Evolutionary conservation across 2,113 vertebrate species (phyloP).

Genomic region (Neotragus moschatus): DNA sequence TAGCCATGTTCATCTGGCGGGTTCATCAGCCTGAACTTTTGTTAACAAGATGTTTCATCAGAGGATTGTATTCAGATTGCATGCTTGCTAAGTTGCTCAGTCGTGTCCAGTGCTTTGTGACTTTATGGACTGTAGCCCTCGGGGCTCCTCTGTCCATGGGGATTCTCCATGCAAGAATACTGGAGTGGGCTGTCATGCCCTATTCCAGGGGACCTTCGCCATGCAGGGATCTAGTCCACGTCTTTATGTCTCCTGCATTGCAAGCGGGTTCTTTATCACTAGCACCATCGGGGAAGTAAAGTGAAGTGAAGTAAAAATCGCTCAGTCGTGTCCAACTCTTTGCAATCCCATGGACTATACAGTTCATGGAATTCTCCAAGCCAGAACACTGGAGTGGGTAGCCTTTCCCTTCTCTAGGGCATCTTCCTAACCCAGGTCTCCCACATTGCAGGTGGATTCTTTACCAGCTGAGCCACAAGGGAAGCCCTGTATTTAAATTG

Average conservation of each 20-base stretch:
- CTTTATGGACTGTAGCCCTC: not conserved
- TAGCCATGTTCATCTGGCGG: accelerated
- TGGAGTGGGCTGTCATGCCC: not conserved
- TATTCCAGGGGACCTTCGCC: not conserved
- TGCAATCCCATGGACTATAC: not conserved
- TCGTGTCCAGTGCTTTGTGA: not conserved
- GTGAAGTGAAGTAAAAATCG: not conserved
- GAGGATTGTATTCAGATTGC: not conserved
- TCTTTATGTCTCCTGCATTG: not conserved
- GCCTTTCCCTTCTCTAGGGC: not conserved
- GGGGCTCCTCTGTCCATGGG: not conserved
- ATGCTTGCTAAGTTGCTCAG: not conserved
- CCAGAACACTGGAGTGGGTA: not conserved
- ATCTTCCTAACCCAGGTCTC: not conserved
- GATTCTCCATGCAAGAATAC: not conserved
- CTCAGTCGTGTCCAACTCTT: not conserved
- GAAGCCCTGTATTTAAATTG: not conserved
- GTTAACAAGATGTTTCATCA: accelerated
- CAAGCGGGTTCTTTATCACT: not conserved
- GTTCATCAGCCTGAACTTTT: accelerated
- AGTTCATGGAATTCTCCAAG: not conserved
- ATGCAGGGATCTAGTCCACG: not conserved
- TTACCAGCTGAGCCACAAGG: not conserved
- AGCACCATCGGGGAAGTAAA: not conserved
- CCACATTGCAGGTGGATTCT: not conserved